phyloP scores from a whole-genome alignment of 2,113 vertebrate species.

The Ibidorhyncha struthersii region DNA sequence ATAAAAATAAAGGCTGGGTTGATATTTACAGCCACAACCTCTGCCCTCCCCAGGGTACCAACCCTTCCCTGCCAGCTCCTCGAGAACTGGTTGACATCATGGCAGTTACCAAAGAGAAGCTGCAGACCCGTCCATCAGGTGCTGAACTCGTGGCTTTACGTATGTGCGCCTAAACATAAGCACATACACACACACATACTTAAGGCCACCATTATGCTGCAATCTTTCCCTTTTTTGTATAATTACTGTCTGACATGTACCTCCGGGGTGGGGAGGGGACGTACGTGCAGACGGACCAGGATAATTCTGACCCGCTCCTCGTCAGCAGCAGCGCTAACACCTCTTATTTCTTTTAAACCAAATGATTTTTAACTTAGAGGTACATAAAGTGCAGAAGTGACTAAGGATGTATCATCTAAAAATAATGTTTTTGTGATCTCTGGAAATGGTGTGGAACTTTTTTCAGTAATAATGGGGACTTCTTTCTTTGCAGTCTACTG shows the following conservation, averaged over 20 bases:
- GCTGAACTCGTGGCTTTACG: background rate
- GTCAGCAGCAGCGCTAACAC: background rate
- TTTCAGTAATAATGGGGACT: background rate
- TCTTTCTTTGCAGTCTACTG: background rate
- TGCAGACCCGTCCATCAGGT: background rate
- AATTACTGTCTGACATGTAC: background rate
- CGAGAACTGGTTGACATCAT: background rate
- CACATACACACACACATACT: no score
- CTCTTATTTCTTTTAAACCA: background rate
- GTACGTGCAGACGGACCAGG: background rate
- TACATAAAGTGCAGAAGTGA: background rate
- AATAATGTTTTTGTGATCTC: background rate
- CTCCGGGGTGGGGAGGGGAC: fast-evolving
- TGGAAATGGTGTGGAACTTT: background rate
- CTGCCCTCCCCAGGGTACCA: background rate
- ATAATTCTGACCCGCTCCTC: background rate
- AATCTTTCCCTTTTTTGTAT: background rate
- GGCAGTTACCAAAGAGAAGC: background rate
- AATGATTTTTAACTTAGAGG: background rate
- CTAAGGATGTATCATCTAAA: background rate
- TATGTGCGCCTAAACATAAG: background rate
- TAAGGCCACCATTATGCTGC: background rate
- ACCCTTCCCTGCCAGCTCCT: background rate
- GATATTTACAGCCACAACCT: background rate
- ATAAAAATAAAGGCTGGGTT: background rate